Percentiles rank a stretch among this genome's conserved stretches.
These are phyloP conservation scores for Latrodectus elegans DNA, from an alignment of 2,888 invertebrate species.

Conservation along the genomic window DNA sequence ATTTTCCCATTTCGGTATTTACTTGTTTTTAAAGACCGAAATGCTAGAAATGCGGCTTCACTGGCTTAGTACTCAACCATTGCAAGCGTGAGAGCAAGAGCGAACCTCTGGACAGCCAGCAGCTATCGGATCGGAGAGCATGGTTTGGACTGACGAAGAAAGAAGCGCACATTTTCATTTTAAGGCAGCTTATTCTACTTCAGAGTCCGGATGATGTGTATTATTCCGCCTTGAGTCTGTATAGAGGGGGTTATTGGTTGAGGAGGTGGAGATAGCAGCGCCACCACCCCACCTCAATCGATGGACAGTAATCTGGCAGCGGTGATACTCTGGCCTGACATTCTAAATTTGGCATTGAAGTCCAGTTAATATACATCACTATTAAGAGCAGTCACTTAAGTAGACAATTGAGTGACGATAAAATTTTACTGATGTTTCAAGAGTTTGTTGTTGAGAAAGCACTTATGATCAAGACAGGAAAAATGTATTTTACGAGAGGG, in stretches of 20 bases:
- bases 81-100: background rate
- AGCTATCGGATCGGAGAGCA: conserved; percentile 11
- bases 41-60: background rate
- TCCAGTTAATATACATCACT: too few species aligned
- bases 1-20: conserved; percentile 10
- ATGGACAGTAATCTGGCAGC: conserved; percentile 36
- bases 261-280: conserved; percentile 17
- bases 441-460: too few species aligned
- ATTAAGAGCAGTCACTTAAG: too few species aligned
- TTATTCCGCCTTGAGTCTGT: conserved; percentile 23
- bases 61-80: background rate
- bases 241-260: conserved; percentile 3
- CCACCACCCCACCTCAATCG: conserved; percentile 33
- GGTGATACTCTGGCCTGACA: conserved; percentile 1
- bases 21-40: background rate
- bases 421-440: too few species aligned
- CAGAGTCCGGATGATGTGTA: conserved; percentile 25
- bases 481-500: too few species aligned
- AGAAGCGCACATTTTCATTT: conserved; percentile 31
- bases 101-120: background rate
- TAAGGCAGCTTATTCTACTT: conserved; percentile 37
- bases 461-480: too few species aligned
- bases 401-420: too few species aligned
- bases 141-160: conserved; percentile 20
- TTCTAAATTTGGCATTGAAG: background rate